Percentiles rank a stretch among this genome's conserved stretches.
Conservation (phyloP, 2,113 vertebrate genomes). For the Dicaeum eximium region DNA sequence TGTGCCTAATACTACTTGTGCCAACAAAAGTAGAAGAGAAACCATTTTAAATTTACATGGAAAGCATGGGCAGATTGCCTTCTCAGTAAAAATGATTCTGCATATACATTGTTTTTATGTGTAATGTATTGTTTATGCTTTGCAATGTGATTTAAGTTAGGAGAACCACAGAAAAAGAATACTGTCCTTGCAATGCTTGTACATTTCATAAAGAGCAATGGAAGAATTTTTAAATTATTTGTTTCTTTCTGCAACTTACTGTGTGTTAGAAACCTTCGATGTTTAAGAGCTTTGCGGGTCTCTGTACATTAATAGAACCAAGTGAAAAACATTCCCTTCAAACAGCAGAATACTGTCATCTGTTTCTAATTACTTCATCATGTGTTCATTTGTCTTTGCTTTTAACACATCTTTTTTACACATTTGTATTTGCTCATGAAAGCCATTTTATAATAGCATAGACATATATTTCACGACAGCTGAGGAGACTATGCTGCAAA, state of each 20-base stretch:
- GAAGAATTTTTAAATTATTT: neutral
- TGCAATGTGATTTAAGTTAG: neutral
- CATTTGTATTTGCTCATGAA: neutral
- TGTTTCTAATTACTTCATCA: neutral
- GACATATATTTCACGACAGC: neutral
- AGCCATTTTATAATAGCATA: neutral
- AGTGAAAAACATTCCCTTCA: neutral
- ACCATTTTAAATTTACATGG: neutral
- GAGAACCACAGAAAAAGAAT: neutral
- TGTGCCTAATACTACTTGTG: neutral
- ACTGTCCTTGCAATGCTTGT: neutral
- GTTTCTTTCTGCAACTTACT: neutral
- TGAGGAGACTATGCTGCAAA: neutral
- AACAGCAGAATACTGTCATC: neutral
- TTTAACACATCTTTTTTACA: neutral
- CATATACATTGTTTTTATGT: neutral
- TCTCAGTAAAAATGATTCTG: neutral
- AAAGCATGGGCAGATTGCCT: neutral
- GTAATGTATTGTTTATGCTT: neutral
- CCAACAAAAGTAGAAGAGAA: neutral
- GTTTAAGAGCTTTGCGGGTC: neutral
- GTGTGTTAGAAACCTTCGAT: neutral
- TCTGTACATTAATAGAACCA: neutral
- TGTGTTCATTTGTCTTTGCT: neutral
- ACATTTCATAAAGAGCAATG: neutral